Evolutionary conservation across 2,888 invertebrate genomes (phyloP).

Genomic region (Craniophora ligustri): DNA sequence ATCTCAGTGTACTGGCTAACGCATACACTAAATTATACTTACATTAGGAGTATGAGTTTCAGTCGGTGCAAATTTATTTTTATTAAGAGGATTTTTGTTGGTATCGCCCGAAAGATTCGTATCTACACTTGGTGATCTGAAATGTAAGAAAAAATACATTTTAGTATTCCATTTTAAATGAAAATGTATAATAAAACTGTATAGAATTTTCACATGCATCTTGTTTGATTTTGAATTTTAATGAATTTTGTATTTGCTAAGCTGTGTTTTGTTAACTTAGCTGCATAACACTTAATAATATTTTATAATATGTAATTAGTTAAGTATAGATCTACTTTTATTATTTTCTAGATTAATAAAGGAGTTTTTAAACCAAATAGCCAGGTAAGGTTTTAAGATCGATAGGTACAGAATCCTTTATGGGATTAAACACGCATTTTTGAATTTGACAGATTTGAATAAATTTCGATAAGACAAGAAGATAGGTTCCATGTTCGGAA

Average conservation of each 20-base stretch:
- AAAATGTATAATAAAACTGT: background rate
- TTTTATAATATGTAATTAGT: background rate
- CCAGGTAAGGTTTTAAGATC: too few species aligned
- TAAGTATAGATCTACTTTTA: background rate
- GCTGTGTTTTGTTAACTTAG: constrained; percentile 12
- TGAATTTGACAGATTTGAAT: too few species aligned
- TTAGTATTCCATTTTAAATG: background rate
- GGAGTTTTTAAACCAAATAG: background rate
- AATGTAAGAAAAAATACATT: constrained; percentile 30
- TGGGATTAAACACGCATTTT: too few species aligned
- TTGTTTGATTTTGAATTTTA: constrained; percentile 16
- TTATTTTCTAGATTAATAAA: background rate
- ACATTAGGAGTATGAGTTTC: constrained; percentile 91
- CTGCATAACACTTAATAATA: background rate
- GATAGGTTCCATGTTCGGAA: too few species aligned
- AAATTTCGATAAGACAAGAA: too few species aligned
- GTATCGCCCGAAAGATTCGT: constrained; percentile 90
- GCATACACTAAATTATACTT: constrained; percentile 70
- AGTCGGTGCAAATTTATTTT: constrained; percentile 86
- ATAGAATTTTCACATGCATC: background rate
- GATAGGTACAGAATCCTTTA: too few species aligned
- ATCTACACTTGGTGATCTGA: constrained; percentile 91
- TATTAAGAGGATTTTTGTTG: constrained; percentile 86
- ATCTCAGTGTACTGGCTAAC: too few species aligned
- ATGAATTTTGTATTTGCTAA: constrained; percentile 17